Percentiles rank a stretch among this genome's conserved stretches.
Conservation (phyloP, 1,140 invertebrate species). For the Littorina saxatilis region DNA sequence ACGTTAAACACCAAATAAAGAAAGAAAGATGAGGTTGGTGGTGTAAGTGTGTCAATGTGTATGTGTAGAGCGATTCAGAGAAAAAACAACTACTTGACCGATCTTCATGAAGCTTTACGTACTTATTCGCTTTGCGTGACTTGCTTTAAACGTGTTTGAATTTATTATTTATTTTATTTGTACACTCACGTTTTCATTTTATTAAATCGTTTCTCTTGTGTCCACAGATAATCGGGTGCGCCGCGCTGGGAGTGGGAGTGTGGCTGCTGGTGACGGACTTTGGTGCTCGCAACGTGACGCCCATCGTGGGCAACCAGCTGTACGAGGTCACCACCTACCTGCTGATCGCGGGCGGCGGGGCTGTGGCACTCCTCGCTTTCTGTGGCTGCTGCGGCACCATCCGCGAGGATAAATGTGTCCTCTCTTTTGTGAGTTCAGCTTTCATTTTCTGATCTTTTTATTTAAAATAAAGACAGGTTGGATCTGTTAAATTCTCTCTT, state of each 20-base stretch:
- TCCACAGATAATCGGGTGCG: conserved; percentile 66
- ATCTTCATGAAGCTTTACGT: too few relatives aligned
- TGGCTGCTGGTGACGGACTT: conserved; percentile 71
- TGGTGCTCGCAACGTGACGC: conserved; percentile 68
- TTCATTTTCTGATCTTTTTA: background rate
- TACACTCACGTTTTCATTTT: too few relatives aligned
- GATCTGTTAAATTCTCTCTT: background rate
- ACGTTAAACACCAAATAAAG: too few relatives aligned
- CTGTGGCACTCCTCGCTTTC: conserved; percentile 69
- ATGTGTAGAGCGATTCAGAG: too few relatives aligned
- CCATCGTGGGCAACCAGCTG: conserved; percentile 62
- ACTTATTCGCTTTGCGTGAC: too few relatives aligned
- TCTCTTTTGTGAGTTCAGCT: conserved; percentile 71
- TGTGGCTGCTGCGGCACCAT: conserved; percentile 73
- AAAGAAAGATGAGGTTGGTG: too few relatives aligned
- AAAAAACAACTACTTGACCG: too few relatives aligned
- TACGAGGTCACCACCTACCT: conserved; percentile 72
- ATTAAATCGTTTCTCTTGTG: too few relatives aligned
- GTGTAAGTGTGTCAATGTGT: too few relatives aligned
- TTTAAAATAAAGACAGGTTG: background rate
- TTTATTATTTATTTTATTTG: too few relatives aligned
- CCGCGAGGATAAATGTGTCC: conserved; percentile 70
- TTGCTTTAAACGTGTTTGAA: too few relatives aligned
- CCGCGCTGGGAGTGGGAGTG: conserved; percentile 67
- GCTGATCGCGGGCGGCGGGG: conserved; percentile 67